Conservation (phyloP, 2,113 vertebrate species). For the Jacana jacana region DNA sequence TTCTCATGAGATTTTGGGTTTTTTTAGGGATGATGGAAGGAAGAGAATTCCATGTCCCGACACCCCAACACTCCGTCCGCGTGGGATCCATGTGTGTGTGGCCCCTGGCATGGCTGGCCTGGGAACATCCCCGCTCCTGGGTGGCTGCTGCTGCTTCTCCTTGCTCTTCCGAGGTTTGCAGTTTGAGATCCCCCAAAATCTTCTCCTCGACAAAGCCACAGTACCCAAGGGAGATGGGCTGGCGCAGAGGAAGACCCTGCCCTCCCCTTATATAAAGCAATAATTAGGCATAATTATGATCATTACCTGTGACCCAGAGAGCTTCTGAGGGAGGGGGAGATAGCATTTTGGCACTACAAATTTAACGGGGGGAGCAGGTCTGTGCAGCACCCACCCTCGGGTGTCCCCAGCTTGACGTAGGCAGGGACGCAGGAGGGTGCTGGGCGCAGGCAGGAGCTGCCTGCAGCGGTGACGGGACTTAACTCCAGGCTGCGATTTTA, state of each 20-base stretch:
- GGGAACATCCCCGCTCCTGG: neutral
- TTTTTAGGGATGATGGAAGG: neutral
- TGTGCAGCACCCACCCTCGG: neutral
- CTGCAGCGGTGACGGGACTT: neutral
- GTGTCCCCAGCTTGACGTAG: neutral
- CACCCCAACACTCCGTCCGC: accelerated
- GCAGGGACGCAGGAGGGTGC: neutral
- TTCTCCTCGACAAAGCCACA: accelerated
- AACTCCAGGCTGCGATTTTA: neutral
- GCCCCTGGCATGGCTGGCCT: accelerated
- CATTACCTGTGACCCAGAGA: neutral
- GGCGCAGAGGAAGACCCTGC: neutral
- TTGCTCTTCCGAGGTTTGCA: neutral
- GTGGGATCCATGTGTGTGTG: accelerated
- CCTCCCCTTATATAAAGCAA: neutral
- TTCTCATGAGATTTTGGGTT: neutral
- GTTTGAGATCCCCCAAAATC: neutral
- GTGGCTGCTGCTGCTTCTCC: neutral
- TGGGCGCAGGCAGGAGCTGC: neutral
- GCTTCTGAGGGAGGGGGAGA: neutral
- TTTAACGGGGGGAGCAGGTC: neutral
- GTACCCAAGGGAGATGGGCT: neutral
- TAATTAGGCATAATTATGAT: neutral
- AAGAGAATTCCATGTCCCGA: neutral
- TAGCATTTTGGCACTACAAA: neutral